Percentiles rank a stretch among this genome's conserved stretches.
Evolutionary conservation across 2,888 invertebrate species (phyloP).

Genomic region (Leptinotarsa juncta): DNA sequence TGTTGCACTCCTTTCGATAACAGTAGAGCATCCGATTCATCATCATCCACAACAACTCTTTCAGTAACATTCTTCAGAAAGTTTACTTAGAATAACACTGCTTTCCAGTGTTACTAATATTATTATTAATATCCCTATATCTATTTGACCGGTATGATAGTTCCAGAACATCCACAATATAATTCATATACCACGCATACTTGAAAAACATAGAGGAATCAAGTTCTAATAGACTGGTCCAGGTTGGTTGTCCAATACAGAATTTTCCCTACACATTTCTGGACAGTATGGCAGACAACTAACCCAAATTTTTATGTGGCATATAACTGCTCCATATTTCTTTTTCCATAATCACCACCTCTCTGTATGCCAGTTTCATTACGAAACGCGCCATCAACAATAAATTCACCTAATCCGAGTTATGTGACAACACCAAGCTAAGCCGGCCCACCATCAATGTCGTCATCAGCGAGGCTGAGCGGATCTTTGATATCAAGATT

Average conservation of each 20-base stretch:
- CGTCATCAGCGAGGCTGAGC: constrained; percentile 32
- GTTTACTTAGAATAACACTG: too few relatives aligned
- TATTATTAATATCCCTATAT: too few relatives aligned
- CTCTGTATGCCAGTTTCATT: constrained; percentile 10
- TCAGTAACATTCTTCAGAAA: too few relatives aligned
- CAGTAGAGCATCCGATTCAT: too few relatives aligned
- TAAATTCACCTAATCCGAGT: constrained; percentile 40
- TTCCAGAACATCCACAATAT: too few relatives aligned
- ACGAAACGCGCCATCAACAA: constrained; percentile 24
- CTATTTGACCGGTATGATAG: too few relatives aligned
- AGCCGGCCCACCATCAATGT: constrained; percentile 29
- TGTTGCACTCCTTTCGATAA: too few relatives aligned
- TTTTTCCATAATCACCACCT: background rate
- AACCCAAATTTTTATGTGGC: background rate
- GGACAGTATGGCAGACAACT: background rate
- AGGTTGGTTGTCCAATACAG: background rate
- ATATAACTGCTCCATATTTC: background rate
- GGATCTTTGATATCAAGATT: constrained; percentile 39
- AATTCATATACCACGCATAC: too few relatives aligned
- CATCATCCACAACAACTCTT: too few relatives aligned
- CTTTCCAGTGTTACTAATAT: too few relatives aligned
- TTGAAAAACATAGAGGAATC: too few relatives aligned
- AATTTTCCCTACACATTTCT: background rate
- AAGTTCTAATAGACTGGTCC: too few relatives aligned
- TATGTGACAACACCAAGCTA: constrained; percentile 40